A percentile compares a stretch with the other conserved stretches of the same genome.
Evolutionary conservation across 1,140 invertebrate species (phyloP).

Genomic region (Cyclina sinensis): DNA sequence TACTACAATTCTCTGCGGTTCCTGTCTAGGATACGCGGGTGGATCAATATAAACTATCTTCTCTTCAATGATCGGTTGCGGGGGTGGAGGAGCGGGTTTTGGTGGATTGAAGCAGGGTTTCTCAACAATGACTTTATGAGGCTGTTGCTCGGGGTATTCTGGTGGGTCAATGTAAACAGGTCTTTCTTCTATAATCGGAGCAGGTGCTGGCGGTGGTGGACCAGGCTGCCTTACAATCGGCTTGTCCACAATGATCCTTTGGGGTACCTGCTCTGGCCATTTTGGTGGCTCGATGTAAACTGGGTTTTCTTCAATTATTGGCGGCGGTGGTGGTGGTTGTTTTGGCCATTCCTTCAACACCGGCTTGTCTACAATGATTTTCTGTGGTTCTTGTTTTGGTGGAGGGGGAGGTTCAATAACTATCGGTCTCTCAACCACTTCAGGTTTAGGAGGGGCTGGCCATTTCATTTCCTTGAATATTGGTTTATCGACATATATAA

Average conservation of each 20-base stretch:
- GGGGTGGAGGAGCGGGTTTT: constrained; percentile 40
- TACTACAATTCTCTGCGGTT: constrained; percentile 26
- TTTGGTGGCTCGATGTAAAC: constrained; percentile 50
- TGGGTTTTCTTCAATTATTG: constrained; percentile 44
- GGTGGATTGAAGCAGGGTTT: constrained; percentile 37
- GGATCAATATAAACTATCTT: constrained; percentile 53
- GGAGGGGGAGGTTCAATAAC: constrained; percentile 44
- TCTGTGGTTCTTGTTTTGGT: constrained; percentile 43
- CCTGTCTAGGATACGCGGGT: constrained; percentile 29
- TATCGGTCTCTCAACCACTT: constrained; percentile 43
- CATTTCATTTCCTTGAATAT: constrained; percentile 36
- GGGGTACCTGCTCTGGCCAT: background rate
- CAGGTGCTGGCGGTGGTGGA: constrained; percentile 20
- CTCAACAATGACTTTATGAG: constrained; percentile 43
- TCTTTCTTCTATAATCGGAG: constrained; percentile 48
- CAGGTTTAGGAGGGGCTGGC: constrained; percentile 14
- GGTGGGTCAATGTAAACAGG: constrained; percentile 49
- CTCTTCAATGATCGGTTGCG: constrained; percentile 50
- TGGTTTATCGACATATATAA: constrained; percentile 49
- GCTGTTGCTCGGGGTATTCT: constrained; percentile 28
- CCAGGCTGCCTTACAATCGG: constrained; percentile 28
- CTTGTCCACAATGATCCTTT: constrained; percentile 43
- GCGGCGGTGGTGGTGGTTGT: constrained; percentile 34
- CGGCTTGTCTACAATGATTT: constrained; percentile 46
- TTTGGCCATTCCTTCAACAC: constrained; percentile 44